phyloP scores from a whole-genome alignment of 2,797 vertebrate species.

The Pangasius djambal region DNA sequence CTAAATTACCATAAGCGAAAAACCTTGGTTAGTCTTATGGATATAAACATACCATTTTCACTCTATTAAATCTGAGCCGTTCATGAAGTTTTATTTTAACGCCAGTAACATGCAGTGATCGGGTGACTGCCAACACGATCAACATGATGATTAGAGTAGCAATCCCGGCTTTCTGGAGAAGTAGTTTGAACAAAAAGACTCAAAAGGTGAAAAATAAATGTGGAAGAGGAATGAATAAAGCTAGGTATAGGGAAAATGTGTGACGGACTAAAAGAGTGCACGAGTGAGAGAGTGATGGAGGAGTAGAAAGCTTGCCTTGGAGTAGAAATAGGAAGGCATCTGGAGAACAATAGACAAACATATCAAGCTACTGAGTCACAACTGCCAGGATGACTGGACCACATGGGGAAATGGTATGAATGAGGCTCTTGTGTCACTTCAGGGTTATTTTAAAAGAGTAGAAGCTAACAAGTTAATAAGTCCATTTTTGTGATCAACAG shows the following conservation, averaged over 20 bases:
- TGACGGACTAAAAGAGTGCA: constrained; percentile 43
- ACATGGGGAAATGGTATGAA: constrained; percentile 10
- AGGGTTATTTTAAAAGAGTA: background rate
- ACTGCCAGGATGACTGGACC: background rate
- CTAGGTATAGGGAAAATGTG: constrained; percentile 59
- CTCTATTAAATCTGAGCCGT: background rate
- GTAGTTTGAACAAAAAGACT: background rate
- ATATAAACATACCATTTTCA: background rate
- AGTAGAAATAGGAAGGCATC: constrained; percentile 83
- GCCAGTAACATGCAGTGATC: background rate
- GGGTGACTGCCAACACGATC: background rate
- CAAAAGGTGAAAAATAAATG: constrained; percentile 30
- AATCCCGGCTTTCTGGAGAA: background rate
- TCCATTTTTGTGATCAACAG: background rate
- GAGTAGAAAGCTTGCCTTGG: constrained; percentile 79
- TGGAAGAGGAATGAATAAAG: constrained; percentile 59
- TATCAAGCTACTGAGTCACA: constrained; percentile 28
- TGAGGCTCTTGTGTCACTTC: background rate
- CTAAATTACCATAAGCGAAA: background rate
- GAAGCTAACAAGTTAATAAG: background rate
- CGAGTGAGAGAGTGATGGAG: constrained; percentile 47
- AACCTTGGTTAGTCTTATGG: background rate
- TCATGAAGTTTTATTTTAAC: background rate
- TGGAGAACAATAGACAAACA: constrained; percentile 71
- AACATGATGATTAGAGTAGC: background rate